phyloP scores from a whole-genome alignment of 2,888 invertebrate species.

The Diarsia mendica region DNA sequence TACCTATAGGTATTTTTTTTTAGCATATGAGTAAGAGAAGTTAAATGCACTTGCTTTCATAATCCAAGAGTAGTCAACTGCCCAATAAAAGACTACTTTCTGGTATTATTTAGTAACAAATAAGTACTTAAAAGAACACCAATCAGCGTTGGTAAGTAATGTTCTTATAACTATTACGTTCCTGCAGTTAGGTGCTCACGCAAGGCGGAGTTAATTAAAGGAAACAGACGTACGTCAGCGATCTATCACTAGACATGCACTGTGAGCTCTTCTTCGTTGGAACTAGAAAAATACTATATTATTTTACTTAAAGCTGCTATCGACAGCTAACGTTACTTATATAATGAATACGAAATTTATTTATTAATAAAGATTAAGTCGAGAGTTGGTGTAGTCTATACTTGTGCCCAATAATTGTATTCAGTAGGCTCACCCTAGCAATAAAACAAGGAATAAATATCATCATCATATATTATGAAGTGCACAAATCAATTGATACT shows the following conservation, averaged over 20 bases:
- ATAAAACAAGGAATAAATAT: too few species aligned
- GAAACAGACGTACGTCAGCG: constrained; percentile 51
- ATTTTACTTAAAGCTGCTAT: too few species aligned
- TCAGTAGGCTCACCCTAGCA: too few species aligned
- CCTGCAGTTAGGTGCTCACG: constrained; percentile 56
- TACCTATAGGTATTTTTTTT: too few species aligned
- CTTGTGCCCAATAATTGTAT: too few species aligned
- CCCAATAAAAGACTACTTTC: neutral
- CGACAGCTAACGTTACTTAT: too few species aligned
- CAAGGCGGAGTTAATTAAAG: constrained; percentile 57
- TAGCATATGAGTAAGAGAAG: too few species aligned
- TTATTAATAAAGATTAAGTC: too few species aligned
- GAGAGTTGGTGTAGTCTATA: too few species aligned
- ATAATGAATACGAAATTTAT: too few species aligned
- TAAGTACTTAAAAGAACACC: neutral
- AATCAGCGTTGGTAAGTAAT: constrained; percentile 23
- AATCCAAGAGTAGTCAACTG: neutral
- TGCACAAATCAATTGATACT: too few species aligned
- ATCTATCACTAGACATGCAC: constrained; percentile 61
- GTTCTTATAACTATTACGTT: constrained; percentile 54
- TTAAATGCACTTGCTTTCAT: neutral
- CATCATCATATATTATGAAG: too few species aligned
- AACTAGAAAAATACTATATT: neutral
- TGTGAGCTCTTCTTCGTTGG: constrained; percentile 34
- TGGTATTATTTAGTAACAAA: neutral